A percentile compares a stretch with the other conserved stretches of the same genome.
Evolutionary conservation across 2,113 vertebrate species (phyloP).

Genomic region (Burhinus oedicnemus): DNA sequence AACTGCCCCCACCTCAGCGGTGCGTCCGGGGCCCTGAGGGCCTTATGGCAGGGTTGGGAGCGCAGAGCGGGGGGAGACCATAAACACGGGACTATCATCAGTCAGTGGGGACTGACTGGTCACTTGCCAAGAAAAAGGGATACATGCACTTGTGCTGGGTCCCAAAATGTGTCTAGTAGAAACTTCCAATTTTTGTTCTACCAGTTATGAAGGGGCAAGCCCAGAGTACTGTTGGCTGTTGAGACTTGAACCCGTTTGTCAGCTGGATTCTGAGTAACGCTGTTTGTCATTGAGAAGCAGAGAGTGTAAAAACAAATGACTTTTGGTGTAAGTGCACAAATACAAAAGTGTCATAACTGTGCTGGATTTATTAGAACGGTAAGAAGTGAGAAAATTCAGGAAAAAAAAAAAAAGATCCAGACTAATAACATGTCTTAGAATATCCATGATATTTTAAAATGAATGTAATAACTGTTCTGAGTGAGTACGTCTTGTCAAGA

Average conservation of each 20-base stretch:
- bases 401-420: not conserved
- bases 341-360: accelerated
- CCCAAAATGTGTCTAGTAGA: accelerated
- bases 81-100: accelerated
- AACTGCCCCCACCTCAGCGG: no score
- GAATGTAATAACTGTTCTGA: not conserved
- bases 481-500: not conserved
- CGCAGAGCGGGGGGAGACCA: not conserved
- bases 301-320: not conserved
- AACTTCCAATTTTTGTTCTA: accelerated
- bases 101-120: accelerated
- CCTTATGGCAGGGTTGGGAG: not conserved
- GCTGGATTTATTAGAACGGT: not conserved
- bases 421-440: not conserved
- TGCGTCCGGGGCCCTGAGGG: not conserved
- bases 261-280: accelerated
- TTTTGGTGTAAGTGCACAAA: accelerated
- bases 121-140: not conserved
- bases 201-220: accelerated
- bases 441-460: not conserved
- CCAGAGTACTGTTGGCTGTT: accelerated
- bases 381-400: not conserved
- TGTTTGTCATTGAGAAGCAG: no score
- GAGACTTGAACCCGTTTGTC: accelerated
- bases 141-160: accelerated